Percentiles rank a stretch among this genome's conserved stretches.
These are phyloP conservation scores for Amphipoea lucens DNA, from an alignment of 2,888 invertebrate genomes.

Conservation along the genomic window DNA sequence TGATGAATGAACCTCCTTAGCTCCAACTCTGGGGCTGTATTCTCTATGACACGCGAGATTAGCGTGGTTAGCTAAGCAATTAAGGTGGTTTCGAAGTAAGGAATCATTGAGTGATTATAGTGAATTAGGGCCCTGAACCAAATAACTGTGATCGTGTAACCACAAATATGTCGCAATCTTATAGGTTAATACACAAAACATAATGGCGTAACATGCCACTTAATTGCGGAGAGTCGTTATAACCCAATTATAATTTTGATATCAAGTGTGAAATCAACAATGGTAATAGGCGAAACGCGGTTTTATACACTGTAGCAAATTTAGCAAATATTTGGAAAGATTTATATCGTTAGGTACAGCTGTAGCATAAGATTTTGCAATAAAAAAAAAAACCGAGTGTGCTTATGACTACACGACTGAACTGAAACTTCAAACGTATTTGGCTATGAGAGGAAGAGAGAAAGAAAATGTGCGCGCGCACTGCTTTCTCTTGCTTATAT, in stretches of 20 bases:
- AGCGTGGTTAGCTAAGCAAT: too few relatives aligned
- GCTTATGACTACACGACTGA: too few relatives aligned
- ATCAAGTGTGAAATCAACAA: constrained; percentile 53
- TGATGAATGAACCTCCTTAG: neutral
- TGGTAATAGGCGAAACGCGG: constrained; percentile 29
- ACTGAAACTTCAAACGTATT: too few relatives aligned
- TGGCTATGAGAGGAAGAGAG: too few relatives aligned
- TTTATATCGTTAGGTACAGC: neutral
- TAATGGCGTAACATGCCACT: constrained; percentile 22
- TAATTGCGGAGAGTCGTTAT: constrained; percentile 35
- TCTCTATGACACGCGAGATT: too few relatives aligned
- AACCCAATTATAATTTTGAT: constrained; percentile 37
- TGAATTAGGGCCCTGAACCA: neutral
- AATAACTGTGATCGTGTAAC: neutral
- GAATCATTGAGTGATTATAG: too few relatives aligned
- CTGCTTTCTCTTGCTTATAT: too few relatives aligned
- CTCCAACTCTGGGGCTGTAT: too few relatives aligned
- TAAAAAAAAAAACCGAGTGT: neutral
- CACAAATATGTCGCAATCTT: constrained; percentile 28
- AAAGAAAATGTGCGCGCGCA: too few relatives aligned
- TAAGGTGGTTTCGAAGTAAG: too few relatives aligned
- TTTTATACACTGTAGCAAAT: constrained; percentile 8
- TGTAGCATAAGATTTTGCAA: neutral
- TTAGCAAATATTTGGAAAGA: neutral
- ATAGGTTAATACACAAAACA: constrained; percentile 23